phyloP scores from a whole-genome alignment of 2,113 vertebrate species.

The Mormyrus iriodes region DNA sequence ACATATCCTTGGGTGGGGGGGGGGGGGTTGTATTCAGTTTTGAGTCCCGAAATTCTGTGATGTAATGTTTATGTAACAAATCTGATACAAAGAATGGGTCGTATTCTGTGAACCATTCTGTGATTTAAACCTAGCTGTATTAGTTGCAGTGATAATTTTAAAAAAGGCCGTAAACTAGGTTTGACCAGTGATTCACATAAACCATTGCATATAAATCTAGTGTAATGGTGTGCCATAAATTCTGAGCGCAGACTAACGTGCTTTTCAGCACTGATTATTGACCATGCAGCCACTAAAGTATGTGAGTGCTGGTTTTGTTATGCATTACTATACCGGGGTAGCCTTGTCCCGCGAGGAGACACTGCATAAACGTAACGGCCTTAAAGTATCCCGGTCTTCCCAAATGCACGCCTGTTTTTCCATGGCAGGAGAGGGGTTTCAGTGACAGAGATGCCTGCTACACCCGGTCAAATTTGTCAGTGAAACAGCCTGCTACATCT shows the following conservation, averaged over 20 bases:
- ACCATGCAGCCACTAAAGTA: not conserved
- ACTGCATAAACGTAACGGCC: not conserved
- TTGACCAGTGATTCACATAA: not conserved
- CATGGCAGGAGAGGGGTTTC: not conserved
- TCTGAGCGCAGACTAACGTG: not conserved
- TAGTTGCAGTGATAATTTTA: not conserved
- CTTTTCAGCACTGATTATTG: not conserved
- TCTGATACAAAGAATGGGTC: not conserved
- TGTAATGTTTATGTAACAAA: constrained; percentile 2
- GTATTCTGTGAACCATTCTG: not conserved
- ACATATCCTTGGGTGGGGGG: not conserved
- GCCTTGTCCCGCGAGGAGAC: not conserved
- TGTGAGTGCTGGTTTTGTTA: not conserved
- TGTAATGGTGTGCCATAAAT: not conserved
- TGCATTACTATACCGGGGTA: not conserved
- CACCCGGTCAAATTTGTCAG: not conserved
- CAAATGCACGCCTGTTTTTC: not conserved
- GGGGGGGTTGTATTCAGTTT: not conserved
- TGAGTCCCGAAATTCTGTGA: constrained; percentile 4
- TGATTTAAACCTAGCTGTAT: not conserved
- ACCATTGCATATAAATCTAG: not conserved
- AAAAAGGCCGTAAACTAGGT: not conserved
- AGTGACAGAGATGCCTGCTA: not conserved
- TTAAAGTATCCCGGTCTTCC: not conserved
- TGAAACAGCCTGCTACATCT: not conserved